phyloP scores from a whole-genome alignment of 2,113 vertebrate genomes.

The Emberiza fucata region DNA sequence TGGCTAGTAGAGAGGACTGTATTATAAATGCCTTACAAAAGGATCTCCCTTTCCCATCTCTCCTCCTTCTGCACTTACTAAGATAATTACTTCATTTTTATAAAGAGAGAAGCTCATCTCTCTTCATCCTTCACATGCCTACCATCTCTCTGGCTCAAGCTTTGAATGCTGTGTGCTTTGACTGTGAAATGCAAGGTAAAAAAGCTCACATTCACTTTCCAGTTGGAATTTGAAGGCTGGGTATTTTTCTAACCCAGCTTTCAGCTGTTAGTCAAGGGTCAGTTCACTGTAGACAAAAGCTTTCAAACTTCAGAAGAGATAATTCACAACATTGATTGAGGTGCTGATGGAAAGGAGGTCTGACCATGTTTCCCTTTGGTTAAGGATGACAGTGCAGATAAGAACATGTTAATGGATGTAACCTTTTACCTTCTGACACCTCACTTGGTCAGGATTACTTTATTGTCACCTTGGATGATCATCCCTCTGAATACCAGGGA shows the following conservation, averaged over 20 bases:
- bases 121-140: neutral
- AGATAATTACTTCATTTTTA: slow-evolving; percentile 38
- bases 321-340: neutral
- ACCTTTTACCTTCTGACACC: neutral
- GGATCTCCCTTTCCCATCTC: neutral
- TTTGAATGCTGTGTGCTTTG: neutral
- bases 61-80: neutral
- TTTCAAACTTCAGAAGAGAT: slow-evolving; percentile 16
- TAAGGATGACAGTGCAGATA: neutral
- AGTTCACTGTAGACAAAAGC: slow-evolving; percentile 20
- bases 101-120: neutral
- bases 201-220: slow-evolving; percentile 5
- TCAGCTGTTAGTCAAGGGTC: slow-evolving; percentile 23
- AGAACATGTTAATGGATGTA: neutral
- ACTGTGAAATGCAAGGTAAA: neutral
- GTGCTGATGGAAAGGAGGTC: neutral
- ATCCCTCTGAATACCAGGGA: neutral
- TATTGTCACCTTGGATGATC: neutral
- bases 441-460: neutral
- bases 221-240: neutral
- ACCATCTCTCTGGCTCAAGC: neutral
- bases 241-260: neutral
- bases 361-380: neutral
- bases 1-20: neutral
- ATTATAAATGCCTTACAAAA: slow-evolving; percentile 7